A percentile compares a stretch with the other conserved stretches of the same genome.
Evolutionary conservation across 2,797 vertebrate species (phyloP).

Genomic region (Otolemur crassicaudatus): DNA sequence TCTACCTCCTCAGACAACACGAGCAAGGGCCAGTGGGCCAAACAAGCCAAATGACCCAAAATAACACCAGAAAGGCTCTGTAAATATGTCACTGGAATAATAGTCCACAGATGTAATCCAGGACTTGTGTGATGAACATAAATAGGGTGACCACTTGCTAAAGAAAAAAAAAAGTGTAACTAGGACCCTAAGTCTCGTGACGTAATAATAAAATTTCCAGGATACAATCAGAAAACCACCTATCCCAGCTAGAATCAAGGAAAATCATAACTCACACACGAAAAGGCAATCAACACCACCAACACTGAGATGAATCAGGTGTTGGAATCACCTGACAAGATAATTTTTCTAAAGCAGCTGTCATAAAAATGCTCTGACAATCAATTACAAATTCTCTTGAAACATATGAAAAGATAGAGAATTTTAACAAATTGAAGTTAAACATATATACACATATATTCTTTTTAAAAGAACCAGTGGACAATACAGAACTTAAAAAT

Average conservation of each 20-base stretch:
- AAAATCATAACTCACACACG: conserved; percentile 56
- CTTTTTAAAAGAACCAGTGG: background rate
- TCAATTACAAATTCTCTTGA: conserved; percentile 24
- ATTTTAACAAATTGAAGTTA: conserved; percentile 19
- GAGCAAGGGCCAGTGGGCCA: background rate
- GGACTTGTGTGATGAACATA: background rate
- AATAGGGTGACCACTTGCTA: background rate
- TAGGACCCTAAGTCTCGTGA: background rate
- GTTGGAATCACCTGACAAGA: conserved; percentile 32
- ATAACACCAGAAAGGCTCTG: background rate
- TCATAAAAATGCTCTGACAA: conserved; percentile 37
- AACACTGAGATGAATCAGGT: conserved; percentile 50
- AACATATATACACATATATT: background rate
- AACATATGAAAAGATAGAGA: conserved; percentile 47
- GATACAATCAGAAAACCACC: conserved; percentile 33
- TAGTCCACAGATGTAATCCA: background rate
- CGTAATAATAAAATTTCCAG: conserved; percentile 20
- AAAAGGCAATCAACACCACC: conserved; percentile 24
- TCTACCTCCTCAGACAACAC: background rate
- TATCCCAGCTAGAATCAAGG: conserved; percentile 16
- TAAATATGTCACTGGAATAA: background rate
- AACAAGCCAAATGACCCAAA: background rate
- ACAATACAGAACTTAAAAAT: background rate
- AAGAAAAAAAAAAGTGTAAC: background rate
- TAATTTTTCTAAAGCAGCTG: conserved; percentile 39